Evolutionary conservation across 1,140 invertebrate genomes (phyloP).

Genomic region (Drosophila punjabiensis): DNA sequence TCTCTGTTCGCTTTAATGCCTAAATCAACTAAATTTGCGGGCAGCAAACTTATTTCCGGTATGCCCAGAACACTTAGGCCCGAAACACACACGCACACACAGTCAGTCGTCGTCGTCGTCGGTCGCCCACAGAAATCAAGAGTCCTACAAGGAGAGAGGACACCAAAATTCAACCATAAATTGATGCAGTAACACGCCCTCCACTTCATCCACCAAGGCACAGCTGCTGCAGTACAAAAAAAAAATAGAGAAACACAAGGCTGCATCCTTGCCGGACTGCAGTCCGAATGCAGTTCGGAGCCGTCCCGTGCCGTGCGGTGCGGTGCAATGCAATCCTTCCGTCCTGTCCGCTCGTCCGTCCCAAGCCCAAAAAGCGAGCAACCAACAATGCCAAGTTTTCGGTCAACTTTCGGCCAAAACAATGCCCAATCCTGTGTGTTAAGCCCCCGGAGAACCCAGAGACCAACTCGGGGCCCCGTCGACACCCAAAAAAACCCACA

Average conservation of each 20-base stretch:
- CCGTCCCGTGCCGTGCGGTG: not conserved
- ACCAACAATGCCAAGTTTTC: slow-evolving; percentile 83
- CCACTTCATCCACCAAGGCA: slow-evolving; percentile 15
- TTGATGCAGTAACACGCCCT: slow-evolving; percentile 77
- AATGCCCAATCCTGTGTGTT: slow-evolving; percentile 63
- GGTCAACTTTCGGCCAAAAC: slow-evolving; percentile 83
- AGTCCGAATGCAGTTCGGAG: slow-evolving; percentile 43
- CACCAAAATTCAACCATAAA: slow-evolving; percentile 80
- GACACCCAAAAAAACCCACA: slow-evolving; percentile 29
- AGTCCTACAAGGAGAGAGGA: slow-evolving; percentile 62
- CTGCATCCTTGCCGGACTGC: slow-evolving; percentile 36
- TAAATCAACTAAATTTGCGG: slow-evolving; percentile 84
- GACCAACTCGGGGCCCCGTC: not conserved
- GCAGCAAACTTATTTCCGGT: slow-evolving; percentile 82
- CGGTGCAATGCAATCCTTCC: slow-evolving; percentile 63
- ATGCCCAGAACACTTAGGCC: slow-evolving; percentile 69
- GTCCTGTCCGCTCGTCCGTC: slow-evolving; percentile 5
- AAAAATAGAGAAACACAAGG: slow-evolving; percentile 13
- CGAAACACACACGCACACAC: slow-evolving; percentile 17
- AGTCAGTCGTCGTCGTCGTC: not conserved
- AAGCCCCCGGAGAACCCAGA: slow-evolving; percentile 15
- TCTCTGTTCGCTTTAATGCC: slow-evolving; percentile 77
- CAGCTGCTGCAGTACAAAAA: slow-evolving; percentile 23
- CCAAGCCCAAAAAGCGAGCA: slow-evolving; percentile 73
- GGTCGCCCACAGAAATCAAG: slow-evolving; percentile 60